Evolutionary conservation across 2,888 invertebrate species (phyloP), one percentile per base, ranked within the genome.

Genomic region (Oligia strigilis): DNA sequence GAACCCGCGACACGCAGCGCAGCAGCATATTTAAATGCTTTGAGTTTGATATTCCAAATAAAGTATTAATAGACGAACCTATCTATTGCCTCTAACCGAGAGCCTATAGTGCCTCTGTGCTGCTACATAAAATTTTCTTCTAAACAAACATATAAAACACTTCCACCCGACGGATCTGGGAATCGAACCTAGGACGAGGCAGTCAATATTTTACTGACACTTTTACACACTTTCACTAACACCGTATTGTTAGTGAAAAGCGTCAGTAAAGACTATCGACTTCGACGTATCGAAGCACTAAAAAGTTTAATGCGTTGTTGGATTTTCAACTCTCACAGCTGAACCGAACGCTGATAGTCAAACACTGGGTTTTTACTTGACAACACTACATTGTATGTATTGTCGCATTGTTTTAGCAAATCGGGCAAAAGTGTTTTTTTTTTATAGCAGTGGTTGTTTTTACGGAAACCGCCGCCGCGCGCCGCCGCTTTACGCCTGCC

Each of bases 181-280:
- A 73, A 36, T 66, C 17, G 36, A 74, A 67, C n/a, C 14, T 3
- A n/a, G 49, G 23, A 67, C 36, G n/a, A 67, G 13, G 17, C 67
- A 67, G 49, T 74, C 40, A 74, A 69, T 40, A 13, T 74, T 52
- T 74, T 52, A 69, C 52, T 8, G 13, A 52, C 52, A 52, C 52
- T 17, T 52, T 29, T 29, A 29, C 29, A 29, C 29, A 29, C 29
- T 29, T 19, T 19, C 52, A 52, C 19, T 52, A 17, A 5, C 17
- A 52, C 17, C 17, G 52, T 17, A 19, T 17, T 52, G 5, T 52
- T 19, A 6, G 19, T 52, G 52, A 52, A 52, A 52, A 19, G 52
- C 19, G 52, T 52, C 55, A 8, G 19, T 55, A 55, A 52, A 19
- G 55, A 55, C 55, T 55, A 2, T 52, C 55, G 55, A 55, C 6